phyloP scores from a whole-genome alignment of 1,140 invertebrate genomes.

The Cotesia glomerata region DNA sequence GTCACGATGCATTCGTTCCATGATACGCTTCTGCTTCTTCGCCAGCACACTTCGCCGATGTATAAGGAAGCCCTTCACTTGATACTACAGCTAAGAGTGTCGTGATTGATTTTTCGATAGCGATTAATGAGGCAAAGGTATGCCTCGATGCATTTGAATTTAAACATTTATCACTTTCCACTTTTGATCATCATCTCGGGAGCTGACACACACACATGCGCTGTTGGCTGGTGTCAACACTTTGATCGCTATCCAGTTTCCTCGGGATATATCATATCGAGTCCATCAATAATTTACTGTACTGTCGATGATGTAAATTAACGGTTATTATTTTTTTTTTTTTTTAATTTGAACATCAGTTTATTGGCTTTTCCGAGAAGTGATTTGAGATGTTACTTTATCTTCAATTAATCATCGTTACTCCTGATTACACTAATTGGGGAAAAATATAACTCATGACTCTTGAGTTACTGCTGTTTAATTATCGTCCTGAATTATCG shows the following conservation, averaged over 20 bases:
- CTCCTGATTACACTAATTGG: no score
- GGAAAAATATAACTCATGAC: no score
- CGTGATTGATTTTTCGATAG: constrained; percentile 33
- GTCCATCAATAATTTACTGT: not conserved
- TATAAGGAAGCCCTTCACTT: no score
- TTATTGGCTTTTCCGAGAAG: no score
- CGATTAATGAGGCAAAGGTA: constrained; percentile 25
- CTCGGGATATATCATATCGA: no score
- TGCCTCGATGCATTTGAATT: constrained; percentile 26
- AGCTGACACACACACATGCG: not conserved
- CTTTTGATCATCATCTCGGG: not conserved
- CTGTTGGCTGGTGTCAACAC: not conserved
- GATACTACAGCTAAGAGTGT: not conserved
- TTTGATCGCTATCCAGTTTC: no score
- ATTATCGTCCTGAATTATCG: no score
- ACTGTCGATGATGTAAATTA: not conserved
- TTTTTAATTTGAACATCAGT: no score
- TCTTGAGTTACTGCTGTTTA: no score
- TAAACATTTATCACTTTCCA: constrained; percentile 14
- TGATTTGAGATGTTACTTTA: no score
- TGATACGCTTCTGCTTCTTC: not conserved
- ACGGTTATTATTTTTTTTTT: no score
- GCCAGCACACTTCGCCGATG: not conserved
- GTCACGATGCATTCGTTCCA: not conserved
- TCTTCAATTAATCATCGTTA: no score